Evolutionary conservation across 2,113 vertebrate genomes (phyloP).

Genomic region (pig (Sus scrofa)): DNA sequence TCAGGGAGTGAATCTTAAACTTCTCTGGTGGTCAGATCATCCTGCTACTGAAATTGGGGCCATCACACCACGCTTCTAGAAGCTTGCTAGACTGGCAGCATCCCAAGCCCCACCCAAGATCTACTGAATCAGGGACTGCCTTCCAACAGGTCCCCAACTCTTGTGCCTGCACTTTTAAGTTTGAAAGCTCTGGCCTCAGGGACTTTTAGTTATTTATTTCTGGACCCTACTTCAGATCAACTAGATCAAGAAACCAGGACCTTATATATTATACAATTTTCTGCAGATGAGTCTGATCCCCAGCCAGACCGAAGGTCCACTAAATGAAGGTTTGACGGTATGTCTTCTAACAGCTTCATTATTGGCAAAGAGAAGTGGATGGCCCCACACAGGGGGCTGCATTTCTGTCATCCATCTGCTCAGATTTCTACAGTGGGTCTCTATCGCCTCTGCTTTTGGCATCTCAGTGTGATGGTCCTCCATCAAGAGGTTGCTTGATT

Average conservation of each 20-base stretch:
- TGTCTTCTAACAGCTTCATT: not conserved
- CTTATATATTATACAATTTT: not conserved
- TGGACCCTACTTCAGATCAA: not conserved
- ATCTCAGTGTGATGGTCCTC: not conserved
- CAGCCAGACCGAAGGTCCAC: not conserved
- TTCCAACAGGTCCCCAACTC: not conserved
- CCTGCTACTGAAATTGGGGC: not conserved
- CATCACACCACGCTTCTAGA: rapidly evolving
- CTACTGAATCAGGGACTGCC: not conserved
- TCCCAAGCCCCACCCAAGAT: not conserved
- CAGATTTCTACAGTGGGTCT: not conserved
- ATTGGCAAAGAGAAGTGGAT: not conserved
- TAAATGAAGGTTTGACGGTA: not conserved
- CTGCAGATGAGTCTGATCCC: not conserved
- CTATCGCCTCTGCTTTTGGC: not conserved
- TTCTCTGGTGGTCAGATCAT: not conserved
- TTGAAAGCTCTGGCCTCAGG: not conserved
- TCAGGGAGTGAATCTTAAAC: not conserved
- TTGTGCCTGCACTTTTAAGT: not conserved
- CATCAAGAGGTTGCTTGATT: not conserved
- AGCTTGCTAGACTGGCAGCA: not conserved
- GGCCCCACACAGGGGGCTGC: no score
- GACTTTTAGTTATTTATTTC: not conserved
- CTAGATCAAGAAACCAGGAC: not conserved
- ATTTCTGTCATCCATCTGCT: not conserved